phyloP scores from a whole-genome alignment of 2,797 vertebrate species.

The Catamblyrhynchus diadema region DNA sequence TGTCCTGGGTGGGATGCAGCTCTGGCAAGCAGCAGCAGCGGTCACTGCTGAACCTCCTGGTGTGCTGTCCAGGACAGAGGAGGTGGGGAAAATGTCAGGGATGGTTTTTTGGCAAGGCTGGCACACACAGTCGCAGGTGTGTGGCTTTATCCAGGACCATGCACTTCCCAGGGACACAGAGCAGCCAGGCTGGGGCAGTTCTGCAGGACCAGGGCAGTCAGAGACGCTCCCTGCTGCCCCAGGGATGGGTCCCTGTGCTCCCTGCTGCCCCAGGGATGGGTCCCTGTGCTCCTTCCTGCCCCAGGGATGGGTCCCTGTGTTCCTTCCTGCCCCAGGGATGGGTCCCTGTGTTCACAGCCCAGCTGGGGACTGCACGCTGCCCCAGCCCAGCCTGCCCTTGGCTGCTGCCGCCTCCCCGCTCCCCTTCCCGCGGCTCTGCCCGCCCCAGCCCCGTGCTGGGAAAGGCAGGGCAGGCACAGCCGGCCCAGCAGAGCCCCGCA shows the following conservation, averaged over 20 bases:
- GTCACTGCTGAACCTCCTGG: not conserved
- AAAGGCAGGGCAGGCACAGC: accelerated
- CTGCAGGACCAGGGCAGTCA: not conserved
- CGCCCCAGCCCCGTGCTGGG: not conserved
- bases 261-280: too few relatives aligned
- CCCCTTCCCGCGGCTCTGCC: not conserved
- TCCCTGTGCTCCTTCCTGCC: too few relatives aligned
- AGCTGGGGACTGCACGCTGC: accelerated
- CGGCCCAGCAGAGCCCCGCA: accelerated
- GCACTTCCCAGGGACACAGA: accelerated
- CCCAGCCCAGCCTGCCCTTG: not conserved
- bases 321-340: not conserved
- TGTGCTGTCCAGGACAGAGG: not conserved
- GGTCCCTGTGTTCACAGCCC: not conserved
- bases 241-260: too few relatives aligned
- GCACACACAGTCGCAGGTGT: accelerated
- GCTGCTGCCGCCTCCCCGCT: accelerated
- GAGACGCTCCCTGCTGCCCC: not conserved
- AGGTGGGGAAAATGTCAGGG: accelerated
- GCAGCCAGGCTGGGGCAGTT: not conserved
- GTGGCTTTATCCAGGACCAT: not conserved
- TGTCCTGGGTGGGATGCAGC: accelerated
- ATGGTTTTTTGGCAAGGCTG: not conserved
- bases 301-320: too few relatives aligned
- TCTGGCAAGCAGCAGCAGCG: not conserved